Evolutionary conservation across 2,888 invertebrate species (phyloP).

Genomic region (Cephus nigrinus): DNA sequence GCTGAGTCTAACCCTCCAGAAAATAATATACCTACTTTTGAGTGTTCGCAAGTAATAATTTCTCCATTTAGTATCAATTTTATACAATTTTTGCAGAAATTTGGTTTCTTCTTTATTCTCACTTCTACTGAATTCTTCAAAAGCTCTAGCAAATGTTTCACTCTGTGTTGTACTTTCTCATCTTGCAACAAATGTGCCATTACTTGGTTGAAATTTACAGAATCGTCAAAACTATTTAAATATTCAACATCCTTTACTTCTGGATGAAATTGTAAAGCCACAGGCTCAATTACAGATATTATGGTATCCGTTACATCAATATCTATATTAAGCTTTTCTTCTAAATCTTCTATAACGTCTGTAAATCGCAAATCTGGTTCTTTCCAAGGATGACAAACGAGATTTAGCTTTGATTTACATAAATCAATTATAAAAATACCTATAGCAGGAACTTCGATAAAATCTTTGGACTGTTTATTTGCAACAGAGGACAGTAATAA

Average conservation of each 20-base stretch:
- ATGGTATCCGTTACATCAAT: slow-evolving; percentile 50
- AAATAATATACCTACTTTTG: slow-evolving; percentile 84
- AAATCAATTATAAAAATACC: slow-evolving; percentile 71
- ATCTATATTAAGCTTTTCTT: slow-evolving; percentile 52
- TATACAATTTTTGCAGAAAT: slow-evolving; percentile 74
- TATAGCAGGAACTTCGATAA: slow-evolving; percentile 75
- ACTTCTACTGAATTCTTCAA: slow-evolving; percentile 72
- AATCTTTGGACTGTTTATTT: slow-evolving; percentile 64
- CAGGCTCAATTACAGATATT: slow-evolving; percentile 26
- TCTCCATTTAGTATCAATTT: slow-evolving; percentile 27
- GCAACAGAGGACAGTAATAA: slow-evolving; percentile 52
- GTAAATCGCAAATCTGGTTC: slow-evolving; percentile 55
- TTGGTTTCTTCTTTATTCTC: slow-evolving; percentile 73
- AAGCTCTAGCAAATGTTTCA: slow-evolving; percentile 67
- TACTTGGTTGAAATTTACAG: slow-evolving; percentile 54
- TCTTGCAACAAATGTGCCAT: slow-evolving; percentile 66
- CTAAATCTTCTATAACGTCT: slow-evolving; percentile 57
- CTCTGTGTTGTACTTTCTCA: slow-evolving; percentile 61
- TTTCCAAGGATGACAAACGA: slow-evolving; percentile 67
- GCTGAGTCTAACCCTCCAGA: slow-evolving; percentile 98
- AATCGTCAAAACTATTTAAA: slow-evolving; percentile 41
- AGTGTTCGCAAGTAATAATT: slow-evolving; percentile 60
- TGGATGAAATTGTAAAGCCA: slow-evolving; percentile 35
- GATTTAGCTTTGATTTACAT: slow-evolving; percentile 52
- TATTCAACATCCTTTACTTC: slow-evolving; percentile 48